Evolutionary conservation across 2,888 invertebrate species (phyloP).

Genomic region (Cephus rjabovi): DNA sequence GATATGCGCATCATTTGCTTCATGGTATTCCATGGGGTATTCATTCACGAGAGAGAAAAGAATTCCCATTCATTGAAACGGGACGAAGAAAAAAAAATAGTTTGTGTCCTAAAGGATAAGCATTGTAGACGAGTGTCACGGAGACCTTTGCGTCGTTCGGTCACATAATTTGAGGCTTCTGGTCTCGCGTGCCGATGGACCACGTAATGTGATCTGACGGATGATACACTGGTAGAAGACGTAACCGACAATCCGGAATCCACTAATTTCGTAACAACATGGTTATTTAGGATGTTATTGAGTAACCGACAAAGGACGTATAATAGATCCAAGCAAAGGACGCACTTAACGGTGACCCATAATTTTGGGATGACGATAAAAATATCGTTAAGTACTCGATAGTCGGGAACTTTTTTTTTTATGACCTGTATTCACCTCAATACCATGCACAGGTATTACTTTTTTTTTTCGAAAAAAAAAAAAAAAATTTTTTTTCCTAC

Average conservation of each 20-base stretch:
- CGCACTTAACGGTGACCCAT: background rate
- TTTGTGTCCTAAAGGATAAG: background rate
- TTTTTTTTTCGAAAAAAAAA: no score
- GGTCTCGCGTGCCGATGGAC: background rate
- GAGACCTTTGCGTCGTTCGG: background rate
- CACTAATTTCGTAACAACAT: background rate
- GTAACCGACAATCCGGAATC: background rate
- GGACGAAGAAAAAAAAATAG: background rate
- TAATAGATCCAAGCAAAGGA: background rate
- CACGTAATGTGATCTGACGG: background rate
- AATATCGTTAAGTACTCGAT: background rate
- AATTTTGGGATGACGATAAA: background rate
- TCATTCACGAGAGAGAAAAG: background rate
- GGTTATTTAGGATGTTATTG: background rate
- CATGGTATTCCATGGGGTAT: background rate
- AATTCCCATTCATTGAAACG: background rate
- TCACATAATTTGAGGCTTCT: background rate
- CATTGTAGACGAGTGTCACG: background rate
- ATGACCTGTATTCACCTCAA: no score
- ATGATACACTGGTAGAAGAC: background rate
- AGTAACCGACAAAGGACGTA: background rate
- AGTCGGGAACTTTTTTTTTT: background rate
- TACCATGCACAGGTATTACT: no score
- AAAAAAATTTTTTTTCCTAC: background rate
- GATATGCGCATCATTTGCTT: constrained; percentile 59